Evolutionary conservation across 2,113 vertebrate genomes (phyloP).

Genomic region (Rynchops niger): DNA sequence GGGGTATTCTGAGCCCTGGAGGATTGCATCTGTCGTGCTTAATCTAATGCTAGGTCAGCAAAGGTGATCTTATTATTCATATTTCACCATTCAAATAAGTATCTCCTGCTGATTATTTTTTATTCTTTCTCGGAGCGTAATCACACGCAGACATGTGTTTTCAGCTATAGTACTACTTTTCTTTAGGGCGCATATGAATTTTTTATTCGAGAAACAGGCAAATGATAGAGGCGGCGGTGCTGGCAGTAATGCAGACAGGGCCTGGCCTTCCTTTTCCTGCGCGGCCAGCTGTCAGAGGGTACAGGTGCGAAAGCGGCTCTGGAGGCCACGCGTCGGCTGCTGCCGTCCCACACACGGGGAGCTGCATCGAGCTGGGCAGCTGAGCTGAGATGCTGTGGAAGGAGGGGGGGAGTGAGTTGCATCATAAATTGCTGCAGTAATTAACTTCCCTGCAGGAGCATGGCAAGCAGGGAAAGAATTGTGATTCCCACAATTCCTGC

Average conservation of each 20-base stretch:
- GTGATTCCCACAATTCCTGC: neutral
- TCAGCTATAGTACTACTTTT: neutral
- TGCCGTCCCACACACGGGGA: neutral
- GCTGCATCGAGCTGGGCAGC: neutral
- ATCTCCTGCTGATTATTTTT: neutral
- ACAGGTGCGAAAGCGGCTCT: neutral
- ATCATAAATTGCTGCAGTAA: neutral
- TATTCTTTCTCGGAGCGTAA: neutral
- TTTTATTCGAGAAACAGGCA: neutral
- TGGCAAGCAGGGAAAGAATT: neutral
- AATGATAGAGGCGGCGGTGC: fast-evolving
- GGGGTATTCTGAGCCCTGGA: neutral
- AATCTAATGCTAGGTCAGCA: neutral
- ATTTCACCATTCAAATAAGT: neutral
- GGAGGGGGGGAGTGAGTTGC: neutral
- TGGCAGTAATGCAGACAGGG: neutral
- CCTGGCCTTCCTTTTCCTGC: neutral
- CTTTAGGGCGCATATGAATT: neutral
- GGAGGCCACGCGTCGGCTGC: neutral
- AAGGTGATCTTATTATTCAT: neutral
- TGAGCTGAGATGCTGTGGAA: neutral
- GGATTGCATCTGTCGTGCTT: neutral
- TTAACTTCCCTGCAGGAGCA: neutral
- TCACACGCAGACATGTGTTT: neutral
- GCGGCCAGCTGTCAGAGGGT: fast-evolving